phyloP scores from a whole-genome alignment of 2,888 invertebrate genomes.

The Scaptomyza polygonia region DNA sequence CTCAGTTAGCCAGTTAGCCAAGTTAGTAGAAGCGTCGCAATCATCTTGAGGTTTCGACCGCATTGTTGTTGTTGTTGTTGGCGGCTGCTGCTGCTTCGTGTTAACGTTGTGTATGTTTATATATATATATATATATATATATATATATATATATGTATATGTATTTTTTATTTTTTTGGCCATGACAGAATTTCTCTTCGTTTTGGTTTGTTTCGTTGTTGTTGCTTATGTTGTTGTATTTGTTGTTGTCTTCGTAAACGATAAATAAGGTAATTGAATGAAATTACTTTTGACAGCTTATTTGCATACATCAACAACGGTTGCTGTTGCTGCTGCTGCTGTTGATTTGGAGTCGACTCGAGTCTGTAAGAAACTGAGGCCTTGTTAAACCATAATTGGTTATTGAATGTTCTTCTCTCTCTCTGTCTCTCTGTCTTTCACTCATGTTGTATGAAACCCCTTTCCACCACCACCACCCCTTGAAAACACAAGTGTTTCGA shows the following conservation, averaged over 20 bases:
- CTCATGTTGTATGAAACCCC: not conserved
- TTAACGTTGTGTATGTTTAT: slow-evolving; percentile 20
- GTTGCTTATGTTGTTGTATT: too few relatives aligned
- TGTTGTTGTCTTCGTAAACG: slow-evolving; percentile 49
- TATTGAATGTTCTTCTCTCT: slow-evolving; percentile 63
- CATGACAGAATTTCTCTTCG: slow-evolving; percentile 66
- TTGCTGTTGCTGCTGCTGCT: slow-evolving; percentile 34
- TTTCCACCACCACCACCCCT: slow-evolving; percentile 7
- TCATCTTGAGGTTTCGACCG: slow-evolving; percentile 49
- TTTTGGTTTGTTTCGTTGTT: slow-evolving; percentile 47
- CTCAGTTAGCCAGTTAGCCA: slow-evolving; percentile 35
- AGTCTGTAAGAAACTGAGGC: slow-evolving; percentile 33
- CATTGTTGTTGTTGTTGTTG: slow-evolving; percentile 42
- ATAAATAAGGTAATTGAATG: slow-evolving; percentile 80
- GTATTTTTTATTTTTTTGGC: slow-evolving; percentile 51
- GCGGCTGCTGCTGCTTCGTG: slow-evolving; percentile 14
- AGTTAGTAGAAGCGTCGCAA: slow-evolving; percentile 54
- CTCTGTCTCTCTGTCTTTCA: slow-evolving; percentile 18
- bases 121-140: slow-evolving; percentile 8
- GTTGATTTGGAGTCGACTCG: too few relatives aligned
- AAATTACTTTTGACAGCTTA: slow-evolving; percentile 80
- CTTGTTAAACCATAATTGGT: slow-evolving; percentile 79
- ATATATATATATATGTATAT: slow-evolving; percentile 3
- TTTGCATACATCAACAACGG: slow-evolving; percentile 76
- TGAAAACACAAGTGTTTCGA: slow-evolving; percentile 11